phyloP scores from a whole-genome alignment of 2,797 vertebrate genomes.

The Pyrocephalus nanus region DNA sequence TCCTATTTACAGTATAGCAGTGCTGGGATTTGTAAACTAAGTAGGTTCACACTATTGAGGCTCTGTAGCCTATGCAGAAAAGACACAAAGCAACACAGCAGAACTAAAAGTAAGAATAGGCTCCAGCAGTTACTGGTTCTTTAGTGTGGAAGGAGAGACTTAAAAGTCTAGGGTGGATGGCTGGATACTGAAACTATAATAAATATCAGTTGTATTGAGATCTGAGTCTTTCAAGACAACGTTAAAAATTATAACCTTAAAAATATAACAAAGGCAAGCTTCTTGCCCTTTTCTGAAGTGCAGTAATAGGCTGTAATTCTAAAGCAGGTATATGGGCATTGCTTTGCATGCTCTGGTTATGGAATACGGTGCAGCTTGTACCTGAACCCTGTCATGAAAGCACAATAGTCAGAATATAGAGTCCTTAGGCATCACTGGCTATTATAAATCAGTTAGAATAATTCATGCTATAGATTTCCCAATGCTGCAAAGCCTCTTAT shows the following conservation, averaged over 20 bases:
- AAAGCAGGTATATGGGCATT: neutral
- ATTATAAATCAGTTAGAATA: constrained; percentile 71
- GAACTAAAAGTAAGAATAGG: neutral
- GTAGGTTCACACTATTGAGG: neutral
- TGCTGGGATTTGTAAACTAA: neutral
- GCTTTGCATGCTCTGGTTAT: neutral
- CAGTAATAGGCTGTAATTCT: constrained; percentile 18
- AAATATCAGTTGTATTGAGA: neutral
- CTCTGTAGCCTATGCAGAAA: neutral
- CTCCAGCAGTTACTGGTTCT: neutral
- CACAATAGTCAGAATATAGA: constrained; percentile 20
- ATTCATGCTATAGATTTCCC: constrained; percentile 69
- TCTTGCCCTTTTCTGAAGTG: constrained; percentile 2
- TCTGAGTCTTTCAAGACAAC: neutral
- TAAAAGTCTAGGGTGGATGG: neutral
- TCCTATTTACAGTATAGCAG: neutral
- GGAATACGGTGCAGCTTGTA: neutral
- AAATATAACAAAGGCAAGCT: neutral
- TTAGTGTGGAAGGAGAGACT: neutral
- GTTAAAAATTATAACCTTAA: constrained; percentile 16
- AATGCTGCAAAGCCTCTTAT: constrained; percentile 51
- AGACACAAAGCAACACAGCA: neutral
- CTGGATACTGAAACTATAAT: neutral
- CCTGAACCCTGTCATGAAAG: constrained; percentile 4
- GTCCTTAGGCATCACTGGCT: constrained; percentile 26